These are phyloP conservation scores for Eudorcas thomsonii DNA, from an alignment of 2,113 vertebrate species.

Conservation along the genomic window DNA sequence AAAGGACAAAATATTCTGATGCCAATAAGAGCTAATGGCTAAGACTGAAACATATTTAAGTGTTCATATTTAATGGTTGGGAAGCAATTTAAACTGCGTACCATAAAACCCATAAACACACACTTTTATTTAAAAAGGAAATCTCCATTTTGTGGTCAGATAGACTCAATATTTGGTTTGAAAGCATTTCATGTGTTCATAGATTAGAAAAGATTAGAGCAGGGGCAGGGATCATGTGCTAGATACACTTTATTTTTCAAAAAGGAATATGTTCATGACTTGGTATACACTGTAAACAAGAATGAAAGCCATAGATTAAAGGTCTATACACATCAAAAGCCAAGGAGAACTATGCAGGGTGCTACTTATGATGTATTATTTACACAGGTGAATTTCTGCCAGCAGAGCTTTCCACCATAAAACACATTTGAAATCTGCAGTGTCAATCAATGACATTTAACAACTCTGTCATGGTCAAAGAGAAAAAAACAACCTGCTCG, in stretches of 20 bases:
- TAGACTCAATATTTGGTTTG: slow-evolving; percentile 46
- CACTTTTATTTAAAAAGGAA: slow-evolving; percentile 50
- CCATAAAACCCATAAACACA: slow-evolving; percentile 57
- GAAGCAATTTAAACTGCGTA: slow-evolving; percentile 52
- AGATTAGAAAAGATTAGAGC: slow-evolving; percentile 61
- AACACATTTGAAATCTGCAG: neutral
- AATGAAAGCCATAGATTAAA: slow-evolving; percentile 25
- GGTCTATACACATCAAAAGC: neutral
- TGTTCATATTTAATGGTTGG: neutral
- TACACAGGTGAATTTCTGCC: neutral
- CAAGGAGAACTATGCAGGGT: neutral
- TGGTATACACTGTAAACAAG: neutral
- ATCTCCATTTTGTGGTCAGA: slow-evolving; percentile 52
- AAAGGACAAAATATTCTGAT: neutral
- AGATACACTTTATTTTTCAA: neutral
- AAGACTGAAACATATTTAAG: slow-evolving; percentile 43
- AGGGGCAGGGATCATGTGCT: neutral
- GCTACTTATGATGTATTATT: neutral
- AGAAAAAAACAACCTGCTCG: neutral
- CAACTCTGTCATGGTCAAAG: slow-evolving; percentile 15
- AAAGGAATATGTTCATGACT: neutral
- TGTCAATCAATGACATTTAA: slow-evolving; percentile 59
- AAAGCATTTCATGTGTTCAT: neutral
- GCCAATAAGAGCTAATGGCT: neutral
- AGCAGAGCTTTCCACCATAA: neutral